Percentiles rank a stretch among this genome's conserved stretches.
These are phyloP conservation scores for Cryptomyrus ogoouensis DNA, from an alignment of 2,113 vertebrate species.

Conservation along the genomic window DNA sequence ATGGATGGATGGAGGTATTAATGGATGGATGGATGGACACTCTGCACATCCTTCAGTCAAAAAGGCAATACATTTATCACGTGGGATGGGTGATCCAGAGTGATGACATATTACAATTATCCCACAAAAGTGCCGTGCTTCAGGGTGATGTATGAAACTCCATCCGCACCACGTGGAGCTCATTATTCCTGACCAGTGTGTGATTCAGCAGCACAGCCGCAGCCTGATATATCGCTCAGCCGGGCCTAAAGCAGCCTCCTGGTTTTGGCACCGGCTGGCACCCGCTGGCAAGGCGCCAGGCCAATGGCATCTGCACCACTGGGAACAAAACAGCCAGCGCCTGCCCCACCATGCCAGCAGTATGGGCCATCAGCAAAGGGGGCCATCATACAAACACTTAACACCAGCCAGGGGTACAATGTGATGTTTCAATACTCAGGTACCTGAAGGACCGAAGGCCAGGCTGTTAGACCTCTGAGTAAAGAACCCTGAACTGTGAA, in stretches of 20 bases:
- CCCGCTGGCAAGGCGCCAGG: constrained; percentile 1
- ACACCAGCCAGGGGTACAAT: background rate
- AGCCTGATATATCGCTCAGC: constrained; percentile 3
- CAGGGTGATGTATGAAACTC: background rate
- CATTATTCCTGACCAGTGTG: background rate
- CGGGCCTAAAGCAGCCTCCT: background rate
- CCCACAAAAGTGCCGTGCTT: background rate
- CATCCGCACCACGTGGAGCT: background rate
- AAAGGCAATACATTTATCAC: background rate
- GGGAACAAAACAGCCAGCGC: constrained; percentile 12
- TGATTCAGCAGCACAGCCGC: background rate
- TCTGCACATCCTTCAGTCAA: background rate
- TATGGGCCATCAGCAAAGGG: background rate
- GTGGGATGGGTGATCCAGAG: background rate
- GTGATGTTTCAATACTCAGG: background rate
- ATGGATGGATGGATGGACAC: background rate
- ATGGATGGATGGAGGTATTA: background rate
- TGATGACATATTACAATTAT: background rate
- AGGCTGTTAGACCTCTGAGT: background rate
- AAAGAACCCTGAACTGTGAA: background rate
- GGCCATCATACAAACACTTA: background rate
- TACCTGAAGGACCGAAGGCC: background rate
- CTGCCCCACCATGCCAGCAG: background rate
- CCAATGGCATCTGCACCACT: background rate
- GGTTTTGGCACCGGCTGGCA: background rate